These are phyloP conservation scores for Ariolimax columbianus DNA, from an alignment of 2,888 invertebrate genomes.

Conservation along the genomic window DNA sequence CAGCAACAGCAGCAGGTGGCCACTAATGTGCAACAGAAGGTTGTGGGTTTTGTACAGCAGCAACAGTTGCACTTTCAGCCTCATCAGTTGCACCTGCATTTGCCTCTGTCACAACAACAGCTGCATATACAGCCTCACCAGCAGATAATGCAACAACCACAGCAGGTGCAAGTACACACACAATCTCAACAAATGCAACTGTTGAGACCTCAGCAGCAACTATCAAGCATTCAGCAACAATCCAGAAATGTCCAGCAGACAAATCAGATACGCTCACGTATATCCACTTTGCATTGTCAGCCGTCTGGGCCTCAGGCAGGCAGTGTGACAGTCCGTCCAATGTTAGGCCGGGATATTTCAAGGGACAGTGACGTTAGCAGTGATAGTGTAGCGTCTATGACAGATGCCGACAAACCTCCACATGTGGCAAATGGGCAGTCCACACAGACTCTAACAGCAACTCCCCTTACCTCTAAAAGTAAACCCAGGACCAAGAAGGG, in stretches of 20 bases:
- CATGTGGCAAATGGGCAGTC: constrained; percentile 17
- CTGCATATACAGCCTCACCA: constrained; percentile 44
- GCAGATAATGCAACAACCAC: neutral
- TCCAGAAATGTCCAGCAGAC: neutral
- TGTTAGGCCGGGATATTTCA: constrained; percentile 61
- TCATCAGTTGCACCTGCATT: constrained; percentile 13
- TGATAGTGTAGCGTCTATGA: constrained; percentile 68
- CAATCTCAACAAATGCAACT: constrained; percentile 10
- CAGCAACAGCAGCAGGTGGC: constrained; percentile 2
- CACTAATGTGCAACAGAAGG: constrained; percentile 30
- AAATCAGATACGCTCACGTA: constrained; percentile 12
- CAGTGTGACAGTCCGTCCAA: constrained; percentile 14
- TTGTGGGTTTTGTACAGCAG: constrained; percentile 20
- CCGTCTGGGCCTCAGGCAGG: constrained; percentile 1
- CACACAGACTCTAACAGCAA: constrained; percentile 29
- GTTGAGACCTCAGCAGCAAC: constrained; percentile 8
- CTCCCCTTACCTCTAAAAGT: constrained; percentile 64
- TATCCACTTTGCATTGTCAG: constrained; percentile 44
- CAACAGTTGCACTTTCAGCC: constrained; percentile 47
- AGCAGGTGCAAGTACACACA: constrained; percentile 6
- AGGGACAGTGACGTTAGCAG: constrained; percentile 69
- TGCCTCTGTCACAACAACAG: neutral
- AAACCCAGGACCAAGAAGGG: constrained; percentile 45
- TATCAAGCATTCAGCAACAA: neutral
- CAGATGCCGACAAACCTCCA: constrained; percentile 51